Conservation (phyloP, 2,888 invertebrate genomes). For the Apoderus coryli region DNA sequence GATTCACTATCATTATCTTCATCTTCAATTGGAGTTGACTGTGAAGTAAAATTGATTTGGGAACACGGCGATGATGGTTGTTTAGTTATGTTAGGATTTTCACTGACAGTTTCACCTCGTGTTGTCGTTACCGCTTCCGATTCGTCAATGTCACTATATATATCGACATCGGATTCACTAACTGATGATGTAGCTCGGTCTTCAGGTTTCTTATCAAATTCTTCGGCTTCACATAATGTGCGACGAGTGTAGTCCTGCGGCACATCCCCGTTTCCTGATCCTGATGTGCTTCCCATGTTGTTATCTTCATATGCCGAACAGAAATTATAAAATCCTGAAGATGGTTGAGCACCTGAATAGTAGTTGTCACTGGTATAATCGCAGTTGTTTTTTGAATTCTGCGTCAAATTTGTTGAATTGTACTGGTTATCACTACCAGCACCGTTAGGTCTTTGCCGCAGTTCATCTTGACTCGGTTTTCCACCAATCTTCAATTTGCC, state of each 20-base stretch:
- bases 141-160: constrained; percentile 45
- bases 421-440: not conserved
- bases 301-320: too few relatives aligned
- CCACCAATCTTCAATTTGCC: constrained; percentile 44
- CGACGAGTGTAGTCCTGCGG: constrained; percentile 26
- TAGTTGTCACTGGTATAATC: constrained; percentile 11
- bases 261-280: constrained; percentile 13
- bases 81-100: constrained; percentile 16
- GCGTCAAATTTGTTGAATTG: not conserved
- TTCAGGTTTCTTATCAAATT: not conserved
- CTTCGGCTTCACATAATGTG: constrained; percentile 20
- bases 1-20: constrained; percentile 38
- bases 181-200: constrained; percentile 12
- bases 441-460: constrained; percentile 6
- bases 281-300: constrained; percentile 13
- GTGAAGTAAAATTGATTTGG: too few relatives aligned
- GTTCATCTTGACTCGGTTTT: constrained; percentile 7
- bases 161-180: constrained; percentile 40
- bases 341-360: constrained; percentile 11
- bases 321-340: too few relatives aligned
- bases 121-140: constrained; percentile 33
- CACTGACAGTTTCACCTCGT: constrained; percentile 24
- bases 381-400: constrained; percentile 8
- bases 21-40: constrained; percentile 22
- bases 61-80: constrained; percentile 2